Conservation (phyloP, 2,113 vertebrate species). For the Oncorhynchus nerka region DNA sequence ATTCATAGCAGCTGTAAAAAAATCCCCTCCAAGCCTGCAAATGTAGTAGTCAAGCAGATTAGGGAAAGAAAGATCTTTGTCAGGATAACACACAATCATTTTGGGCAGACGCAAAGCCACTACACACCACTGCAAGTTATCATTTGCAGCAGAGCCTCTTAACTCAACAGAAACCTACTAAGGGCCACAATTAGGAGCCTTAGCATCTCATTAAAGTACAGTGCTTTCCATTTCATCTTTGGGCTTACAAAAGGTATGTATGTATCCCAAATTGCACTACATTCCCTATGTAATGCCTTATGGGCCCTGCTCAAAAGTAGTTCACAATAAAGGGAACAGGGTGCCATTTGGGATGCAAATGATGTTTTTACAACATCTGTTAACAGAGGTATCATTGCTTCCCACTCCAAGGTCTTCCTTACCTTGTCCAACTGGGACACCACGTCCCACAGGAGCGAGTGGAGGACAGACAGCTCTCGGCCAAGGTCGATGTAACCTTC, state of each 20-base stretch:
- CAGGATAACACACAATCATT: too few relatives aligned
- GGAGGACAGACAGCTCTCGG: conserved; percentile 90
- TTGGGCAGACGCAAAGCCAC: not conserved
- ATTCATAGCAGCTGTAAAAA: not conserved
- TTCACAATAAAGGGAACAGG: not conserved
- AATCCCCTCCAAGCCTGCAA: not conserved
- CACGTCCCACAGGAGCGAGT: conserved; percentile 92
- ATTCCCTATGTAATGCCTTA: too few relatives aligned
- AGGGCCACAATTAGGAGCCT: too few relatives aligned
- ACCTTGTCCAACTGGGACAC: conserved; percentile 97
- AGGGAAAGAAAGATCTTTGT: too few relatives aligned
- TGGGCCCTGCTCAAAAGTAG: too few relatives aligned
- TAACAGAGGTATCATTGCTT: not conserved
- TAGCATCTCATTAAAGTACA: too few relatives aligned
- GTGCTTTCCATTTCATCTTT: too few relatives aligned
- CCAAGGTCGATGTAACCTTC: conserved; percentile 96
- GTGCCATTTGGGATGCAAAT: not conserved
- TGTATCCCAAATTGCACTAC: too few relatives aligned
- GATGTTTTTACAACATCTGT: not conserved
- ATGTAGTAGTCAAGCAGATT: not conserved
- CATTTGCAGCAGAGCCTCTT: too few relatives aligned
- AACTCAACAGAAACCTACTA: too few relatives aligned
- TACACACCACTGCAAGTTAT: not conserved
- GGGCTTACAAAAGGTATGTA: too few relatives aligned
- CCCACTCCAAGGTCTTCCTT: conserved; percentile 35